A percentile compares a stretch with the other conserved stretches of the same genome.
Evolutionary conservation across 2,888 invertebrate species (phyloP).

Genomic region (Suillia variegata): DNA sequence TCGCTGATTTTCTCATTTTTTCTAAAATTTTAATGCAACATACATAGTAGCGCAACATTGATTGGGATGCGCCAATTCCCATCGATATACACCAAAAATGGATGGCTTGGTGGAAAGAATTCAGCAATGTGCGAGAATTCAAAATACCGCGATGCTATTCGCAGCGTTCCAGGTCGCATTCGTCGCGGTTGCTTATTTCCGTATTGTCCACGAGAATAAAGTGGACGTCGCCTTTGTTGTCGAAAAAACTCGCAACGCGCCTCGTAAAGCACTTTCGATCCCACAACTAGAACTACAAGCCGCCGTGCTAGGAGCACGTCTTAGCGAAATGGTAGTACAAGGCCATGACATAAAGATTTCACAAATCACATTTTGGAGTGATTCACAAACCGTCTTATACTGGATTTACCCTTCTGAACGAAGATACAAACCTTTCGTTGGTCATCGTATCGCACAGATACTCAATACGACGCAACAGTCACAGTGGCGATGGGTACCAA

Average conservation of each 20-base stretch:
- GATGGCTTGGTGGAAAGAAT: conserved; percentile 19
- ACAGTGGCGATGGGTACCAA: conserved; percentile 21
- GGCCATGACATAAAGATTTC: conserved; percentile 13
- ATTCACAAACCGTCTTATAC: conserved; percentile 13
- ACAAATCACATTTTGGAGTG: conserved; percentile 21
- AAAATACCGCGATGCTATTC: conserved; percentile 14
- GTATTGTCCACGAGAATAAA: background rate
- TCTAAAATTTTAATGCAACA: conserved; percentile 20
- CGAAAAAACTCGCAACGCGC: conserved; percentile 17
- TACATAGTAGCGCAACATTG: conserved; percentile 14
- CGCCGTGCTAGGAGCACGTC: conserved; percentile 20
- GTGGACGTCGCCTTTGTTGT: conserved; percentile 14
- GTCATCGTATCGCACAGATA: conserved; percentile 25
- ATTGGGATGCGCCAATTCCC: conserved; percentile 20
- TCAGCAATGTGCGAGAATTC: conserved; percentile 7
- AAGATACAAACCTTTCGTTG: conserved; percentile 34
- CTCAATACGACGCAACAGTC: background rate
- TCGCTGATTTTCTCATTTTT: conserved; percentile 30
- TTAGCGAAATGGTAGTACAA: conserved; percentile 16
- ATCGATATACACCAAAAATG: conserved; percentile 14
- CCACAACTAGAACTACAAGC: conserved; percentile 23
- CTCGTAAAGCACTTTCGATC: conserved; percentile 15
- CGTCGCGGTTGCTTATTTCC: conserved; percentile 14
- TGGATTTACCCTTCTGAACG: conserved; percentile 19
- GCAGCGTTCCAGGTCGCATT: conserved; percentile 13